Base-by-base conservation (phyloP, 2,113 vertebrate species). In the Oryzias woworae region DNA sequence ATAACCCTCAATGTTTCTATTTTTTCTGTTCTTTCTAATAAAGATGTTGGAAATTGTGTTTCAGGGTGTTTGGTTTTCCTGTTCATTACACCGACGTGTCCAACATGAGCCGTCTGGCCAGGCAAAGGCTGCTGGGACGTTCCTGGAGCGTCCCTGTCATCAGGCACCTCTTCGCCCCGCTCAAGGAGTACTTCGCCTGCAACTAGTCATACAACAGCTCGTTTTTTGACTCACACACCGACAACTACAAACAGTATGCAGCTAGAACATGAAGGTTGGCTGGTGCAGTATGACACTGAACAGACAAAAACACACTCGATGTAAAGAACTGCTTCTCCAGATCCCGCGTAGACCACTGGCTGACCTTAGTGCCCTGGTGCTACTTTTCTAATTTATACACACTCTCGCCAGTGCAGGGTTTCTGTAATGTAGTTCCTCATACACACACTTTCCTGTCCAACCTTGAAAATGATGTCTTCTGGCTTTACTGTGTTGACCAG, bases 1-100 rank as follows among this genome's bases (percentile, higher is more conserved):
- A 26, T 26, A 26, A 26, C 26, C 26, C 26, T 26, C 26, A 26
- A 5, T 26, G 26, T 26, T 26, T 26, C 26, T 4, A 7, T 8
- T 8, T 36, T 3, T 36, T 36, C 36, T 36, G 36, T 36, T 36
- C 36, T 36, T 12, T 10, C 7, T 36, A 36, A 36, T 12, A 10
- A 10, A 36, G 36, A 36, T 36, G 36, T 36, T 10, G 36, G 36
- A 10, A 12, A 10, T 36, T 36, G 36, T 36, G 62, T 65, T 78
- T 0, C 92, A 95, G 95, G 93, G 95, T 98, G 71, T 96, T 99
- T 16, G 95, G 97, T 80, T 99, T 99, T 87, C 96, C 96, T 7
- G 96, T 97, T 90, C 96, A 98, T 90, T 98, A 98, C 90, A 99
- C 97, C 0, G 97, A 99, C 16, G 96, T 99, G 87, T 99, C 97